Base-by-base conservation (phyloP, 2,113 vertebrate genomes). In the Camelus bactrianus region DNA sequence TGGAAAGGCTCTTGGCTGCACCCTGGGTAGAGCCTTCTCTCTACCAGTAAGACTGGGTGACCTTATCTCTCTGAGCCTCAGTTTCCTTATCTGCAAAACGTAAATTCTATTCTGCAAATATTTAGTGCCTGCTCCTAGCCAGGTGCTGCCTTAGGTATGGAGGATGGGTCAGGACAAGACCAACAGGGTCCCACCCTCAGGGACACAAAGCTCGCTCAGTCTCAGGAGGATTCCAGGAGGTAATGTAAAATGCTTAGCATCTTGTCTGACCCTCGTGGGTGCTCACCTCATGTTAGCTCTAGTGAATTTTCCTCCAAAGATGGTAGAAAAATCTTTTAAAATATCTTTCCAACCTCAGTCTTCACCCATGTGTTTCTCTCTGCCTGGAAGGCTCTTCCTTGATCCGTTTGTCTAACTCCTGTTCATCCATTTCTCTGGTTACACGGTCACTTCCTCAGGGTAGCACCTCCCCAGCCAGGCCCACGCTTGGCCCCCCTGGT, bases 31-130 rank as follows among this genome's bases (percentile, higher is more conserved):
- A 56, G 26, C 28, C 30, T 20, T 64, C 0, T 26, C 76, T 88
- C 80, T 16, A 26, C 7, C 50, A 62, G 19, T 73, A 65, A 65
- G 38, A 60, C 19, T 73, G 32, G 67, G 28, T 62, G 35, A 48
- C 6, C 38, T 84, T 65, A 22, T 69, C 6, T 87, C 69, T 89
- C 90, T 12, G 5, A 91, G 92, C 46, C 42, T 81, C 77, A 2
- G 3, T 64, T 73, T 89, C 69, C 79, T 92, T 22, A 86, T 90
- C 76, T 54, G 8, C n/a, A 88, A 93, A 93, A 60, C 35, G 5
- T 30, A 54, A 89, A 69, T 24, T 20, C 80, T 56, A 1, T 90
- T 62, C 50, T 65, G 32, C 22, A 52, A 81, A 73, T 81, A 84
- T 13, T 22, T 28, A 62, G 26, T 76, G 24, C 20, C 56, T 56